Percentiles rank a stretch among this genome's conserved stretches.
phyloP scores from a whole-genome alignment of 2,797 vertebrate species.

The Oophaga sylvatica region DNA sequence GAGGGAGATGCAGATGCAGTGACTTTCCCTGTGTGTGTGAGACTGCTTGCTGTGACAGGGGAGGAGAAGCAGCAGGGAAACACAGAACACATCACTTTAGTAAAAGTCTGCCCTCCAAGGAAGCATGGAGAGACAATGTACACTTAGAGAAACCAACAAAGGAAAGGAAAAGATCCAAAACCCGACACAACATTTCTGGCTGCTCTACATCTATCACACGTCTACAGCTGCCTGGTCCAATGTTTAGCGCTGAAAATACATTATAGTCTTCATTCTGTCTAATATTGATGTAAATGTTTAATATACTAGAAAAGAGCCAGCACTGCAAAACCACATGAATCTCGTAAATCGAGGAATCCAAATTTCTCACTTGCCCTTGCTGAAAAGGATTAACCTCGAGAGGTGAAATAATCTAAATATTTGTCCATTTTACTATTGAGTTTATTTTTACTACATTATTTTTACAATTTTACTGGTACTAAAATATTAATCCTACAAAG shows the following conservation, averaged over 20 bases:
- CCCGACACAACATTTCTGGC: too few relatives aligned
- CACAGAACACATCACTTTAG: too few relatives aligned
- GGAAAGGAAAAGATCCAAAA: too few relatives aligned
- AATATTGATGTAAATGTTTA: slow-evolving; percentile 16
- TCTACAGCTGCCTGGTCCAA: too few relatives aligned
- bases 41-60: too few relatives aligned
- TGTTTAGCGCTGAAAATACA: background rate
- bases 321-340: background rate
- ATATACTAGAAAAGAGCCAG: slow-evolving; percentile 8
- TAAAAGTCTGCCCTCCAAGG: too few relatives aligned
- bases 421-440: background rate
- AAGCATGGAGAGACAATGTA: background rate
- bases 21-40: too few relatives aligned
- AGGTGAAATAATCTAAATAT: slow-evolving; percentile 11
- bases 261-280: background rate
- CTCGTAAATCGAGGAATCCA: slow-evolving; percentile 1
- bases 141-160: background rate
- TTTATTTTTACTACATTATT: background rate
- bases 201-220: too few relatives aligned
- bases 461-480: background rate
- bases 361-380: background rate
- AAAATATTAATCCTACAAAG: background rate
- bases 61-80: too few relatives aligned
- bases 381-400: background rate
- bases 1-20: too few relatives aligned